Evolutionary conservation across 2,113 vertebrate species (phyloP), one percentile per base, ranked within the genome.

Genomic region (Zosterops hypoxanthus): DNA sequence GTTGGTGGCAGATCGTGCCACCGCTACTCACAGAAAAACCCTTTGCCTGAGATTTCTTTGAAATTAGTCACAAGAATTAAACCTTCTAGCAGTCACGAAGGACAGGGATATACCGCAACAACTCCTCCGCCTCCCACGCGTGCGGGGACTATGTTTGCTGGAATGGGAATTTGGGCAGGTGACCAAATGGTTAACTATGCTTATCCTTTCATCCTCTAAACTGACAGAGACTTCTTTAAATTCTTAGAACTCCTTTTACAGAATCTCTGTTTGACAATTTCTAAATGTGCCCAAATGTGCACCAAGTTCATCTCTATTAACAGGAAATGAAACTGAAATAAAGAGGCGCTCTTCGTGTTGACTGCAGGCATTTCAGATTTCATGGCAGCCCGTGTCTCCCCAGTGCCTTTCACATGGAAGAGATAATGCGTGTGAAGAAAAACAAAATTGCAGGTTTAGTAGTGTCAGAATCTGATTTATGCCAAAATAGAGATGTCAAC

Each of bases 401-500:
- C 88, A 65, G 85, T 82, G 95, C 72, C 95, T 98, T 94, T 97
- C 93, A 92, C 57, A 91, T 64, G 92, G 85, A 97, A 94, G 84
- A 97, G 95, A 98, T 97, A 98, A 98, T 97, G 97, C 83, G 95
- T 90, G 90, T 46, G 66, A 97, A 98, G 96, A 96, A 86, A 97
- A 95, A 97, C 95, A 98, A 98, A 98, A 98, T 96, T 98, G 96
- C 96, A 98, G 98, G 97, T 97, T 98, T 97, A 98, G 94, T 98
- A 95, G 88, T 96, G 97, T 98, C 96, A 98, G 97, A 98, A 96
- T 97, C 92, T 95, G 94, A 98, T 98, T 97, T 97, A 95, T 98
- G 97, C 97, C 98, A 98, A 98, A 98, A 97, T 81, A 97, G 95
- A 98, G 95, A 96, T 97, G 96, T 97, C 98, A 98, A 97, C 95